Evolutionary conservation across 2,797 vertebrate species (phyloP).

Genomic region (Chloroceryle inda): DNA sequence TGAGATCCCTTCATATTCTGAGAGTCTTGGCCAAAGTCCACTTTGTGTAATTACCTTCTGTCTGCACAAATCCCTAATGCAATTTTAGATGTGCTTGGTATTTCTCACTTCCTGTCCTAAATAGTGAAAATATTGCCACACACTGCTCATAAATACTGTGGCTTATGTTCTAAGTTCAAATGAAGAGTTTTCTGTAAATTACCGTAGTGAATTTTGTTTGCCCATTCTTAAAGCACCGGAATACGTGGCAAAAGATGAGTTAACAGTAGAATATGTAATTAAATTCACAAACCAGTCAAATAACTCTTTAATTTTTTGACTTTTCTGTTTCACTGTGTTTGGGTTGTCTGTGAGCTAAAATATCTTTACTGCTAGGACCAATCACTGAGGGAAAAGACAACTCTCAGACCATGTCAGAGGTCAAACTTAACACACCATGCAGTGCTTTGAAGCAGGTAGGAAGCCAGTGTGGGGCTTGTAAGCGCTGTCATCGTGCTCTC

Average conservation of each 20-base stretch:
- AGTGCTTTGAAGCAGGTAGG: conserved; percentile 20
- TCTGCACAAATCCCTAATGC: conserved; percentile 54
- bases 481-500: not conserved
- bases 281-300: not conserved
- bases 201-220: not conserved
- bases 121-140: conserved; percentile 31
- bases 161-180: not conserved
- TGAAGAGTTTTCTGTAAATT: not conserved
- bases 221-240: not conserved
- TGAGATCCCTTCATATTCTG: conserved; percentile 29
- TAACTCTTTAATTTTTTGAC: not conserved
- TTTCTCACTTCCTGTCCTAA: conserved; percentile 61
- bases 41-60: conserved; percentile 70
- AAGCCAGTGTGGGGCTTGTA: not conserved
- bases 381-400: not conserved
- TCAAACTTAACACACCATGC: not conserved
- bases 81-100: conserved; percentile 46
- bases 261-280: not conserved
- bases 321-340: not conserved
- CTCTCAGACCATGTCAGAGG: conserved; percentile 25
- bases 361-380: not conserved
- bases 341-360: not conserved
- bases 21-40: conserved; percentile 67
- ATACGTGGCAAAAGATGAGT: not conserved
- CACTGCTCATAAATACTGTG: not conserved